Evolutionary conservation across 2,797 vertebrate species (phyloP), one percentile per base, ranked within the genome.

Genomic region (Poliocrania exsul): DNA sequence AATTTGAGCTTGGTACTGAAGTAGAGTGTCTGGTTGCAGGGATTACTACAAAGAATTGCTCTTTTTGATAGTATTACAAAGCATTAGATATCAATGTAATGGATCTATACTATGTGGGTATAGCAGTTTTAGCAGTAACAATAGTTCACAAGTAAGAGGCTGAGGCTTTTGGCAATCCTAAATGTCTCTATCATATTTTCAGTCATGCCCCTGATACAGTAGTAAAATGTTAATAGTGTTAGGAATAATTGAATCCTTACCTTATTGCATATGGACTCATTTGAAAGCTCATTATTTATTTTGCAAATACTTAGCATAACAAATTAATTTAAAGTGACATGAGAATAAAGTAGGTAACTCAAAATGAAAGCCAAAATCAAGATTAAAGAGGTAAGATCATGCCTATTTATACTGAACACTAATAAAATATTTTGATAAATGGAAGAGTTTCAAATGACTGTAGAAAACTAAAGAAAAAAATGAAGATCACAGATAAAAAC

Each of bases 221-320:
- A 82, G 46, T 78, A 89, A 95, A 97, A 96, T 83, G 38, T 94
- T 96, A 95, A 94, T 80, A 61, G 60, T 49, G 54, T 88, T 90
- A 94, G 77, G 54, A 96, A 93, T 93, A 93, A 96, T 92, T 96
- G 77, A 96, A 96, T 96, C 47, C 69, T 93, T 94, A 84, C 79
- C 86, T 91, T 94, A 94, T 93, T 96, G 80, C 84, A 85, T 87
- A 96, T 60, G 77, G 71, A 65, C 42, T 90, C 38, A 29, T 96
- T 90, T 95, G 88, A 96, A 95, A 94, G 75, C 35, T 94, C 92
- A 85, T 97, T 95, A 96, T 96, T 97, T 96, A 93, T 94, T 95
- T 97, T 94, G 86, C 71, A 95, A 94, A 53, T 88, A 77, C 77
- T 96, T 96, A 96, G 78, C 86, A 96, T 95, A 93, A 93, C 80